phyloP scores from a whole-genome alignment of 2,888 invertebrate species.

The Spodoptera littoralis region DNA sequence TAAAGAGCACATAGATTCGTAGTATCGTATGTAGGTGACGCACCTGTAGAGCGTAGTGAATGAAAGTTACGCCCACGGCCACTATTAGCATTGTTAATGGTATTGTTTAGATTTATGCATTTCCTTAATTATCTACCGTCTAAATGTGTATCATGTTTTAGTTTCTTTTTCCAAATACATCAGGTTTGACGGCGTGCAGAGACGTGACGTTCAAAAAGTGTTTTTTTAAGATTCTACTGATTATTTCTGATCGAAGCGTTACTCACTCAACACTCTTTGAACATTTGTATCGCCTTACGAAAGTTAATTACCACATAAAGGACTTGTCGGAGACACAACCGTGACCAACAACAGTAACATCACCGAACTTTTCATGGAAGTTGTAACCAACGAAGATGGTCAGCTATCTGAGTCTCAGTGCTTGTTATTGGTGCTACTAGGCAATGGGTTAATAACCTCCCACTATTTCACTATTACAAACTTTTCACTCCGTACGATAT shows the following conservation, averaged over 20 bases:
- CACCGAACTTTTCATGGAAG: no score
- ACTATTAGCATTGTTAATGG: slow-evolving; percentile 48
- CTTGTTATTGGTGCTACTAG: slow-evolving; percentile 38
- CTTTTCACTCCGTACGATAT: slow-evolving; percentile 6
- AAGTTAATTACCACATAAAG: no score
- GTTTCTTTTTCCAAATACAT: background rate
- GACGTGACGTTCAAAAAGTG: background rate
- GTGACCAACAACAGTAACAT: no score
- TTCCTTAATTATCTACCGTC: slow-evolving; percentile 1
- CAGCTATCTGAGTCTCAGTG: slow-evolving; percentile 5
- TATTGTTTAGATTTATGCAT: slow-evolving; percentile 39
- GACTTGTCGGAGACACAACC: no score
- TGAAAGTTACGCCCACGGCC: slow-evolving; percentile 54
- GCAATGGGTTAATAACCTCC: slow-evolving; percentile 40
- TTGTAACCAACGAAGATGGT: background rate
- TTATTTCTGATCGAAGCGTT: no score
- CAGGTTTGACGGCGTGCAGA: background rate
- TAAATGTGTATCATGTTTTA: slow-evolving; percentile 6
- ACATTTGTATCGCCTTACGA: no score
- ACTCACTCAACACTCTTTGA: no score
- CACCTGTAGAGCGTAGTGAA: slow-evolving; percentile 47
- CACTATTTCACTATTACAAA: slow-evolving; percentile 25
- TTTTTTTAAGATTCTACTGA: background rate
- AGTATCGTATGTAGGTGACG: slow-evolving; percentile 49
- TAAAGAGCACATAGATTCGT: slow-evolving; percentile 15